A percentile compares a stretch with the other conserved stretches of the same genome.
Conservation (phyloP, 2,113 vertebrate genomes). For the Eidolon helvum region DNA sequence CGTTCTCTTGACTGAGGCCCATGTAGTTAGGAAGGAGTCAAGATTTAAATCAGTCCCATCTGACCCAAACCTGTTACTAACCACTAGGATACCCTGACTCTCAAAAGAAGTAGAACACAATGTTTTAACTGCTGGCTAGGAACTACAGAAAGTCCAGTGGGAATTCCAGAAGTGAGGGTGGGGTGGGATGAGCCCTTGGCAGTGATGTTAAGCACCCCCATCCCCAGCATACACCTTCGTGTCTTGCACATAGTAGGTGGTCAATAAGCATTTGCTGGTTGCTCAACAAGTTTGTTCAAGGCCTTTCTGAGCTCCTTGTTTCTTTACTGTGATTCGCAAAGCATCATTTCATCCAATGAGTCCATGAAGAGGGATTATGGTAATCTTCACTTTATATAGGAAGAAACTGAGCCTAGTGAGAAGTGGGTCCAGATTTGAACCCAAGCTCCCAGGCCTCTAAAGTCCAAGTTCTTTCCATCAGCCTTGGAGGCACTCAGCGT, state of each 20-base stretch:
- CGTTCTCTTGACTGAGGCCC: neutral
- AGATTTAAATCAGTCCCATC: neutral
- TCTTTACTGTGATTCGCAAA: neutral
- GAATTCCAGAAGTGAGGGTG: neutral
- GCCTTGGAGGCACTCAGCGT: neutral
- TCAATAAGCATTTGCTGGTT: neutral
- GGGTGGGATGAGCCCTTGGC: too few species aligned
- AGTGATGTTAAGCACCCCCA: neutral
- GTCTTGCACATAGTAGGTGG: neutral
- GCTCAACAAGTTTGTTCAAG: fast-evolving
- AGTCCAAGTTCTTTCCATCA: neutral
- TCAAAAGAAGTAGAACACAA: neutral
- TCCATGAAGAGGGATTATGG: fast-evolving
- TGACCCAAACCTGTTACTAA: neutral
- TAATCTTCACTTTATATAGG: too few species aligned
- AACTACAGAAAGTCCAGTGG: neutral
- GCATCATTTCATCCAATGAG: neutral
- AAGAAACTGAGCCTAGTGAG: neutral
- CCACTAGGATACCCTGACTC: neutral
- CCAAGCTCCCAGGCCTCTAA: neutral
- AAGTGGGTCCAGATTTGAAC: neutral
- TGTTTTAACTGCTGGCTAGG: neutral
- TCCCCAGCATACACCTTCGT: fast-evolving
- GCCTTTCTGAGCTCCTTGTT: neutral
- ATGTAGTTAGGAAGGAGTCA: too few species aligned